These are phyloP conservation scores for Microplitis mediator DNA, from an alignment of 1,140 invertebrate species.

Conservation along the genomic window DNA sequence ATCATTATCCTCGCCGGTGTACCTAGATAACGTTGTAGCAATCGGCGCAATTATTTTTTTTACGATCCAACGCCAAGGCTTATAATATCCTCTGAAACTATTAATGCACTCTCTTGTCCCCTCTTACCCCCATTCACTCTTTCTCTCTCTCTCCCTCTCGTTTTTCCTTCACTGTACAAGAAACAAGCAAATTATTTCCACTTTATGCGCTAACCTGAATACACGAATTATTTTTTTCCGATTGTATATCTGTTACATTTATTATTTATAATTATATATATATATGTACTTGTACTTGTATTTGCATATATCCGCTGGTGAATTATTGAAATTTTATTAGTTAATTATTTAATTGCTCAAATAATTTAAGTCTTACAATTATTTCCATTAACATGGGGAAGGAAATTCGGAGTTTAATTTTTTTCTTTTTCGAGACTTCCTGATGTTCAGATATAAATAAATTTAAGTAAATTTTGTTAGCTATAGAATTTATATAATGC, in stretches of 20 bases:
- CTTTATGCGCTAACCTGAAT: conserved; percentile 23
- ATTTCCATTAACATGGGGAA: too few species aligned
- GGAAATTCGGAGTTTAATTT: too few species aligned
- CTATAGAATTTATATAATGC: too few species aligned
- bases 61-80: conserved; percentile 58
- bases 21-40: conserved; percentile 58
- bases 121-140: background rate
- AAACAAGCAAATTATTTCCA: conserved; percentile 22
- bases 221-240: conserved; percentile 5
- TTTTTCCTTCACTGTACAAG: background rate
- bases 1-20: conserved; percentile 51
- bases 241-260: background rate
- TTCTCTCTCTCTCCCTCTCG: background rate
- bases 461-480: too few species aligned
- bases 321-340: too few species aligned
- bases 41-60: conserved; percentile 61
- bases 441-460: too few species aligned
- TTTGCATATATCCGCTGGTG: too few species aligned
- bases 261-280: too few species aligned
- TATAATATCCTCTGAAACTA: conserved; percentile 48
- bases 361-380: too few species aligned
- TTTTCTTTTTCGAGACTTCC: too few species aligned
- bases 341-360: too few species aligned
- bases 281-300: too few species aligned
- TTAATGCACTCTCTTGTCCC: conserved; percentile 44